Percentiles rank a stretch among this genome's conserved stretches.
Evolutionary conservation across 2,888 invertebrate genomes (phyloP).

Genomic region (Polietes domitor): DNA sequence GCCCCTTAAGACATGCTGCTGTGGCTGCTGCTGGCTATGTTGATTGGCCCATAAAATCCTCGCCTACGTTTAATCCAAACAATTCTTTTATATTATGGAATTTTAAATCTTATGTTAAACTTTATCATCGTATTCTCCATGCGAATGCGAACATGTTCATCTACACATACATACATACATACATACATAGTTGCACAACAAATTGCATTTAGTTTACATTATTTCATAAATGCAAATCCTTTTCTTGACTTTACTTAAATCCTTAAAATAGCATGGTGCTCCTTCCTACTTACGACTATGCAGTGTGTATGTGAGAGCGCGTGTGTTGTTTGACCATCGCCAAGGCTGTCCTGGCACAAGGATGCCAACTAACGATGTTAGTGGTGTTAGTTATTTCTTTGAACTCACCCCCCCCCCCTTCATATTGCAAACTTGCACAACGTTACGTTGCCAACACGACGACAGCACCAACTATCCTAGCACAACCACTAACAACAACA

Average conservation of each 20-base stretch:
- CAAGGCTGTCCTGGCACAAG: constrained; percentile 27
- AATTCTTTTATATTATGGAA: background rate
- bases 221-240: constrained; percentile 22
- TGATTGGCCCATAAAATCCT: background rate
- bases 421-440: constrained; percentile 18
- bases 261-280: background rate
- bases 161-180: too few relatives aligned
- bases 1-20: background rate
- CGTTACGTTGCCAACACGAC: background rate
- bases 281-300: background rate
- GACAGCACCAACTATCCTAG: background rate
- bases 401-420: background rate
- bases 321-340: background rate
- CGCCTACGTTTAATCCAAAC: background rate
- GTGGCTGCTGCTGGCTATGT: background rate
- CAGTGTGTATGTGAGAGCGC: background rate
- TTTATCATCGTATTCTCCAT: background rate
- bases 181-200: background rate
- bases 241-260: background rate
- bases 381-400: constrained; percentile 18
- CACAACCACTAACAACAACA: background rate
- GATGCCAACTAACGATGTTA: background rate
- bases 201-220: constrained; percentile 24
- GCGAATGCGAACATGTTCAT: too few relatives aligned
- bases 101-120: background rate